Evolutionary conservation across 2,888 invertebrate genomes (phyloP).

Genomic region (Yponomeuta malinellus): DNA sequence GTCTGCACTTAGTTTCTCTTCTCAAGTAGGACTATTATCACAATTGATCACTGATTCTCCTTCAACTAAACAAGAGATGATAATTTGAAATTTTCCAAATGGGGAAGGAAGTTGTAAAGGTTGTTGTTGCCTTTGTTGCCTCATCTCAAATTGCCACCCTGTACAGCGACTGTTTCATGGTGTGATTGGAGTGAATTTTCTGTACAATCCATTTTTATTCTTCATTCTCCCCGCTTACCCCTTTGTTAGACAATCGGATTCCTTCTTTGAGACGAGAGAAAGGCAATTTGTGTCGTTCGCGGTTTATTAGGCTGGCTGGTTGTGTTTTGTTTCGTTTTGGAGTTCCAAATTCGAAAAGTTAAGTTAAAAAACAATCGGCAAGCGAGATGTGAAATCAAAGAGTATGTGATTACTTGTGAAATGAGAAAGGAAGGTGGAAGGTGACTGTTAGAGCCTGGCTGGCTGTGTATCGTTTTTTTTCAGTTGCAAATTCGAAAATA

Average conservation of each 20-base stretch:
- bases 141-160: too few species aligned
- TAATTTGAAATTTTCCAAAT: too few species aligned
- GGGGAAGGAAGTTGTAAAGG: too few species aligned
- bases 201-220: neutral
- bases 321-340: neutral
- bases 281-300: conserved; percentile 7
- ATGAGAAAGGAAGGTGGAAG: too few species aligned
- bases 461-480: too few species aligned
- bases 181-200: neutral
- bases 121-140: too few species aligned
- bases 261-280: conserved; percentile 9
- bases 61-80: too few species aligned
- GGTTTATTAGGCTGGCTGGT: neutral
- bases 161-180: neutral
- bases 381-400: neutral
- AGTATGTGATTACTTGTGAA: too few species aligned
- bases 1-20: too few species aligned
- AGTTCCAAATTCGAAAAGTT: neutral
- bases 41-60: too few species aligned
- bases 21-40: too few species aligned
- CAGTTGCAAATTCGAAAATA: too few species aligned
- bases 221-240: conserved; percentile 5
- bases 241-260: conserved; percentile 11
- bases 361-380: neutral
- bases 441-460: neutral